Base-by-base conservation (phyloP, 1,140 invertebrate species). In the Pomacea maculata region DNA sequence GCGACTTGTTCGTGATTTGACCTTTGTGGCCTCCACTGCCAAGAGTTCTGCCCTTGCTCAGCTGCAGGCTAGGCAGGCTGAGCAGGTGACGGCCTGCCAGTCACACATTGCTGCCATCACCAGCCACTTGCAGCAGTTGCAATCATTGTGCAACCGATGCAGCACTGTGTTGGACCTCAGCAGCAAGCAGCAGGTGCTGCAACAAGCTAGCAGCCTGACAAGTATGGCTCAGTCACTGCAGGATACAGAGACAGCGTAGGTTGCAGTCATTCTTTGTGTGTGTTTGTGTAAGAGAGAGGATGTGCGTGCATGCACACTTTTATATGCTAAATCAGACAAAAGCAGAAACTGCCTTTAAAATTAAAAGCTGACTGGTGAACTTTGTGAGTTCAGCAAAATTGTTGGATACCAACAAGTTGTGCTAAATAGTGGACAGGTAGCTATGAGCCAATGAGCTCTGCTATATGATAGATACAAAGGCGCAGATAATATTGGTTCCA, bases 1-100 rank as follows among this genome's bases (percentile, higher is more conserved):
- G 52, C 76, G 87, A 21, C 57, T 88, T 19, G 29, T 89, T 52
- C 81, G 85, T 17, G 88, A 89, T 77, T 74, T 88, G 8, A 87
- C 85, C 11, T 34, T 75, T 21, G 79, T 83, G 15, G 65, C 87
- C 29, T 73, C 76, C 29, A 83, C 86, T 61, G 86, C 87, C 61
- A 85, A 86, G 68, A 72, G 83, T n/a, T 63, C 68, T 1, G 73
- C 83, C 2, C 57, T 87, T 14, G 73, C 80, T 45, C 57, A 83
- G 15, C 63, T 88, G 15, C 78, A 82, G 15, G 65, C 84, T 45
- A 57, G 73, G 8, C 86, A 86, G 55, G 73, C 78, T 15, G 78
- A 82, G 67, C 70, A 82, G 14, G 63, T 82, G 12, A 64, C 79
- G 1, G 75, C 82, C 29, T 80, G 83, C 29, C 78, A 83, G 29